phyloP scores from a whole-genome alignment of 1,140 invertebrate genomes.

The Psilanteris sp. region DNA sequence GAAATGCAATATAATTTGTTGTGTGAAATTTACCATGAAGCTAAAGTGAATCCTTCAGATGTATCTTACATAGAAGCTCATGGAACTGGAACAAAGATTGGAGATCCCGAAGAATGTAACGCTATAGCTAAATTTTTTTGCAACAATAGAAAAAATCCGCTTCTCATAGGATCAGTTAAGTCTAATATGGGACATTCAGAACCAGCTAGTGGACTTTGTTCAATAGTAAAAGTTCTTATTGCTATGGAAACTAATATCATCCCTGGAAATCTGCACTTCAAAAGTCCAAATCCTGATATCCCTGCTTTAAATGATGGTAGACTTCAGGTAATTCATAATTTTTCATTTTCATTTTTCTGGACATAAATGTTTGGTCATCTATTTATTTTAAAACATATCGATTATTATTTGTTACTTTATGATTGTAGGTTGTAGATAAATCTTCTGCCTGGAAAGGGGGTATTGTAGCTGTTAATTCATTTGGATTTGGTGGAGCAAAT shows the following conservation, averaged over 20 bases:
- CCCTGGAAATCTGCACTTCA: slow-evolving; percentile 94
- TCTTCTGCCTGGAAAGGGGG: slow-evolving; percentile 91
- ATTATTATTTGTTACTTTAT: no score
- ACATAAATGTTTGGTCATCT: no score
- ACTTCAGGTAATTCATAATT: slow-evolving; percentile 81
- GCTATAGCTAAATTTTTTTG: slow-evolving; percentile 96
- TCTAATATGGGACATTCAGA: slow-evolving; percentile 99
- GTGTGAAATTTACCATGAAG: slow-evolving; percentile 90
- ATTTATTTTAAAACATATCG: no score
- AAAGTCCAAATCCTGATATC: slow-evolving; percentile 92
- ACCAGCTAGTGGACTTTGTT: slow-evolving; percentile 94
- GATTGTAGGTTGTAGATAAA: slow-evolving; percentile 86
- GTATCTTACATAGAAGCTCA: slow-evolving; percentile 96
- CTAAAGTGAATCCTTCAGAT: slow-evolving; percentile 88
- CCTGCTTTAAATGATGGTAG: slow-evolving; percentile 91
- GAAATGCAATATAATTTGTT: slow-evolving; percentile 92
- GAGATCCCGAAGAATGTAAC: slow-evolving; percentile 97
- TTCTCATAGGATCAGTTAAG: slow-evolving; percentile 97
- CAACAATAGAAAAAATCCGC: slow-evolving; percentile 87
- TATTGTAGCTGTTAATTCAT: slow-evolving; percentile 94
- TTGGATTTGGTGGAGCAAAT: slow-evolving; percentile 98
- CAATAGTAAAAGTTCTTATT: slow-evolving; percentile 93
- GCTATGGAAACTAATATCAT: slow-evolving; percentile 93
- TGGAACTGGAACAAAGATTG: slow-evolving; percentile 96
- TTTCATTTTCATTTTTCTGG: no score